Evolutionary conservation across 2,888 invertebrate species (phyloP), one percentile per base, ranked within the genome.

Genomic region (Criorhina ranunculi): DNA sequence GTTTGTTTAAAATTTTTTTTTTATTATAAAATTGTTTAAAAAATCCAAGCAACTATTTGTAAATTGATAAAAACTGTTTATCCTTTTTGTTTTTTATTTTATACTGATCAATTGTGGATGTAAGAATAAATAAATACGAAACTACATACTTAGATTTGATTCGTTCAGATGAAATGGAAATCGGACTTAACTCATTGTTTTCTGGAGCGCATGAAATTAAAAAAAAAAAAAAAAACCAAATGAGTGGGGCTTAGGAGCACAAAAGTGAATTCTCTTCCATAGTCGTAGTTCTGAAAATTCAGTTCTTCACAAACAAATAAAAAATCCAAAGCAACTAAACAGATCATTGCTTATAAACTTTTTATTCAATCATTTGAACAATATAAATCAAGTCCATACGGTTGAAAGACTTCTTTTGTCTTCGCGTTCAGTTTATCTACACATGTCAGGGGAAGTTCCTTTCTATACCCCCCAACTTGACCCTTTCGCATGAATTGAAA

Each of bases 51-150:
- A 55, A 75, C 33, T 60, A 29, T 72, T 72, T 60, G 72, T 72
- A 55, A 66, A 59, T 7, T n/a, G 49, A 59, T n/a, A 12, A 12
- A 12, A 40, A 35, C 35, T 69, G 12, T 60, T 44, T 72, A 44
- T 44, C 46, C 29, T 24, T 66, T 64, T 33, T 12, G 42, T 51
- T 49, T 70, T 73, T 80, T 73, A 73, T 80, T 80, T 80, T 80
- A 42, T 80, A 80, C 80, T 35, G 66, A 62, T 60, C 72, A 42
- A 51, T 42, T 67, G 67, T 80, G 44, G 37, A 60, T 73, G 12
- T 80, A 75, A 75, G 75, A 42, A 40, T 55, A 60, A 73, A 42
- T 35, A 79, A 60, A 46, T 57, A 55, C 40, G n/a, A 46, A 33
- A 44, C 24, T 12, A 60, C 12, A 9, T 31, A 5, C 12, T n/a